Base-by-base conservation (phyloP, 2,797 vertebrate genomes). In the Tokudaia muenninki region DNA sequence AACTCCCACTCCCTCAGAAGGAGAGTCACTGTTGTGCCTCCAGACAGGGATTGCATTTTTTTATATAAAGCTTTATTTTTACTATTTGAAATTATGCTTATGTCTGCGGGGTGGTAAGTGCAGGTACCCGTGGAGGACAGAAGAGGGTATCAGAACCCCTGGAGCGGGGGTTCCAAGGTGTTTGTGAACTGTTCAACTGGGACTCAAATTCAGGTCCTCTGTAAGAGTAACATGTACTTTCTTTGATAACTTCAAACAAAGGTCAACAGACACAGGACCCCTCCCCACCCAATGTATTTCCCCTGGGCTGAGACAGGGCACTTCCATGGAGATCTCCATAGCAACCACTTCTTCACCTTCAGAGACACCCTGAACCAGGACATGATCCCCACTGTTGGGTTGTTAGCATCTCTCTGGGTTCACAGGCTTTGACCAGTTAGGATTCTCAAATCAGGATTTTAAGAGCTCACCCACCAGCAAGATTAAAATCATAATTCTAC, bases 401-500 rank as follows among this genome's bases (percentile, higher is more conserved):
- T 31, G 70, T 65, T 37, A n/a, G 59, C 83, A 24, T 44, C 26
- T 79, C 8, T 63, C 61, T 72, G 61, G 50, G 41, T 84, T 80
- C 74, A 75, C 57, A n/a, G 31, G 55, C 52, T 75, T 47, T 90
- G 70, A 2, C 41, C 79, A n/a, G 9, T 61, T 80, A 67, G 55
- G n/a, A 75, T 70, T 63, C 74, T 91, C 81, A 70, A 65, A 72
- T 93, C 55, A 31, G 57, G 12, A 72, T 61, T 47, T 50, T 65
- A 78, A 65, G 77, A 70, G 50, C 47, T 96, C 41, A 83, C n/a
- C 44, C 6, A 4, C 12, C 14, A 17, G 22, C 37, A 26, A 75
- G 65, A 41, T 89, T 83, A 55, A 94, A 89, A 80, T 24, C 52
- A 44, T 89, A 91, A 92, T 16, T 63, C 67, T 29, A 57, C 13